A percentile compares a stretch with the other conserved stretches of the same genome.
Evolutionary conservation across 1,140 invertebrate species (phyloP).

Genomic region (Drosophila ficusphila): DNA sequence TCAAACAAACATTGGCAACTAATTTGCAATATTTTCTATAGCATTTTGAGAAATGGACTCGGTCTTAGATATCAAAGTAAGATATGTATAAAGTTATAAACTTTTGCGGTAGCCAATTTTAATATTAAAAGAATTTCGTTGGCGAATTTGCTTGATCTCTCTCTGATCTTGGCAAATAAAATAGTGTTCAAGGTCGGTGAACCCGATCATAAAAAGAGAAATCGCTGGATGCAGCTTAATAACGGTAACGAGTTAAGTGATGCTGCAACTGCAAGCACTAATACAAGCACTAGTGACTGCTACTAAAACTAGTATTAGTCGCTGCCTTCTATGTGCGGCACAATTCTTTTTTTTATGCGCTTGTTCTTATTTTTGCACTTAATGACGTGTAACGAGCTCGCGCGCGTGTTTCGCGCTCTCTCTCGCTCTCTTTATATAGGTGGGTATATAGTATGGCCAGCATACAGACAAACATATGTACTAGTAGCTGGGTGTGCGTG

Average conservation of each 20-base stretch:
- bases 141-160: background rate
- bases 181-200: conserved; percentile 25
- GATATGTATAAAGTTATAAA: too few species aligned
- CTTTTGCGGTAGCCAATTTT: too few species aligned
- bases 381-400: conserved; percentile 73
- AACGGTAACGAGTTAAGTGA: conserved; percentile 39
- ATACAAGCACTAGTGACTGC: conserved; percentile 14
- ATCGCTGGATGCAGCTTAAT: conserved; percentile 33
- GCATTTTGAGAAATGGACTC: too few species aligned
- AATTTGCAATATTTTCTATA: too few species aligned
- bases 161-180: background rate
- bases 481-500: conserved; percentile 42
- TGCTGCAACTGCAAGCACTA: conserved; percentile 35
- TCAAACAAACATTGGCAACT: too few species aligned
- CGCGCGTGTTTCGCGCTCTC: conserved; percentile 64
- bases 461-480: conserved; percentile 37
- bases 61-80: too few species aligned
- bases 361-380: conserved; percentile 78
- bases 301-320: conserved; percentile 38
- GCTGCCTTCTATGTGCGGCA: conserved; percentile 42
- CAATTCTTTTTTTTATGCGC: conserved; percentile 58
- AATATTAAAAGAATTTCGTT: too few species aligned
- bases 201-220: conserved; percentile 31
- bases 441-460: conserved; percentile 9
- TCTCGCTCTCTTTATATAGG: conserved; percentile 6